A percentile compares a stretch with the other conserved stretches of the same genome.
Evolutionary conservation across 2,888 invertebrate species (phyloP).

Genomic region (Spatulosminthurus flaviceps): DNA sequence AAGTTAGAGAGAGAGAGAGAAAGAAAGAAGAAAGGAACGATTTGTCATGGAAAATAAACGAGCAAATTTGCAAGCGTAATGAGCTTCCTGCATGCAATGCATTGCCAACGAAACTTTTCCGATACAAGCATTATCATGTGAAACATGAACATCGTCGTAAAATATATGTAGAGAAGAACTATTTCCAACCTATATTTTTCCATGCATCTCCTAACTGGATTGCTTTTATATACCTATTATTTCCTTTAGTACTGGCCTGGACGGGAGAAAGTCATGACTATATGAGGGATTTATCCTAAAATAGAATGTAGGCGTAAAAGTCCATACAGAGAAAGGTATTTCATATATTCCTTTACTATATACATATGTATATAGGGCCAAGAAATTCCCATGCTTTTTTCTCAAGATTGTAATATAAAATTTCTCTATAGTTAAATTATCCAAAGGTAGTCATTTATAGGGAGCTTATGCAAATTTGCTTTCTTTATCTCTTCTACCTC

Average conservation of each 20-base stretch:
- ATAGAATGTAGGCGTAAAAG: no score
- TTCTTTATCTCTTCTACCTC: background rate
- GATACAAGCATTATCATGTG: constrained; percentile 24
- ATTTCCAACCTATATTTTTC: background rate
- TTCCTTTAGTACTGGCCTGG: no score
- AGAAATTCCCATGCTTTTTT: no score
- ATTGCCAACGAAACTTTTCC: constrained; percentile 36
- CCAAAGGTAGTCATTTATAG: constrained; percentile 35
- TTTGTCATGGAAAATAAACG: constrained; percentile 49
- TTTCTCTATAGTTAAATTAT: background rate
- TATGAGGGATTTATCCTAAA: no score
- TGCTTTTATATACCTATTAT: background rate
- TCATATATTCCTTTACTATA: no score
- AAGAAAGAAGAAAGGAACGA: constrained; percentile 35
- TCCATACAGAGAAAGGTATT: no score
- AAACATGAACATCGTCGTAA: constrained; percentile 27
- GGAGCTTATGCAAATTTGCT: constrained; percentile 34
- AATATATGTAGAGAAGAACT: constrained; percentile 9
- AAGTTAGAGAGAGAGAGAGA: background rate
- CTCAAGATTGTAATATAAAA: background rate
- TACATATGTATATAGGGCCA: no score
- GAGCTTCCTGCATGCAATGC: constrained; percentile 48
- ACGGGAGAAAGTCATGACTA: no score
- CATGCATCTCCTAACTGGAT: background rate
- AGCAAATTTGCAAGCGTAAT: constrained; percentile 48